Percentiles rank a stretch among this genome's conserved stretches.
Evolutionary conservation across 2,888 invertebrate genomes (phyloP).

Genomic region (Tipula lateralis): DNA sequence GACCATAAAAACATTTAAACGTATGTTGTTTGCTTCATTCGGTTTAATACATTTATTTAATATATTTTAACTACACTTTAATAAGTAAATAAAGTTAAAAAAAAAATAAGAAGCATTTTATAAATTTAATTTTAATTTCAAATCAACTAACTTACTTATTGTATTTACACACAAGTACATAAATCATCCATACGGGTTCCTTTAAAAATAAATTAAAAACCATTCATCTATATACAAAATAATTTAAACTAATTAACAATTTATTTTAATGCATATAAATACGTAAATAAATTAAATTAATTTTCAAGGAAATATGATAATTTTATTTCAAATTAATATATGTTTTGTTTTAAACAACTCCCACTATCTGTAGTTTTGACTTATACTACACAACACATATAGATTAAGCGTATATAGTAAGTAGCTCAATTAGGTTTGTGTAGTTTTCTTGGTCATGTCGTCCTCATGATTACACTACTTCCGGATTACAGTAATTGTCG

Average conservation of each 20-base stretch:
- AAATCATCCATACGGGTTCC: constrained; percentile 11
- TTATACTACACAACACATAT: background rate
- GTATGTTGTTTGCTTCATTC: background rate
- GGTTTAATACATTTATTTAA: background rate
- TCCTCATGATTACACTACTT: background rate
- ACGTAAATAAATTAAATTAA: background rate
- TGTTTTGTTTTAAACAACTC: background rate
- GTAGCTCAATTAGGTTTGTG: background rate
- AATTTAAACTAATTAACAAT: constrained; percentile 19
- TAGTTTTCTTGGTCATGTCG: background rate
- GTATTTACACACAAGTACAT: background rate
- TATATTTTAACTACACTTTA: background rate
- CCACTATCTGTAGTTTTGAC: background rate
- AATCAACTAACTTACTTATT: background rate
- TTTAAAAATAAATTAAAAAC: background rate
- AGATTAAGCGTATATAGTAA: background rate
- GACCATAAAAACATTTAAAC: constrained; percentile 4
- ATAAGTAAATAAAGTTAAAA: background rate
- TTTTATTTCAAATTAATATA: background rate
- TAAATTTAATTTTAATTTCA: background rate
- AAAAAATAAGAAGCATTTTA: background rate
- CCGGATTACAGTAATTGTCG: constrained; percentile 24
- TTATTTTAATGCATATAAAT: constrained; percentile 1
- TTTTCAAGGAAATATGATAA: background rate
- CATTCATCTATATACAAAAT: constrained; percentile 7